Conservation (phyloP, 2,888 invertebrate genomes). For the Eristalinus sepulchralis region DNA sequence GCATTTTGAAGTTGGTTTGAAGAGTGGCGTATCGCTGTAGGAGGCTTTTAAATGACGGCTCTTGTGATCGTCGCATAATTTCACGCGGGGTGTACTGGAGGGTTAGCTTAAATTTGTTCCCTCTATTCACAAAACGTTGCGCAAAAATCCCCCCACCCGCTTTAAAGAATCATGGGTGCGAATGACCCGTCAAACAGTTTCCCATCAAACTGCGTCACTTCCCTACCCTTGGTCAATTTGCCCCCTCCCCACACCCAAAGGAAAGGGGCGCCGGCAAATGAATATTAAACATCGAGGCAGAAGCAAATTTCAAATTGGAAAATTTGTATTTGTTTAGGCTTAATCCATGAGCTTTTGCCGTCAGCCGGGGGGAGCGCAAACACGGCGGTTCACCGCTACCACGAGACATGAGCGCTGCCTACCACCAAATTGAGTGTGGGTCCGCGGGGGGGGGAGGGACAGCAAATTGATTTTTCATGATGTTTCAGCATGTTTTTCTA, state of each 20-base stretch:
- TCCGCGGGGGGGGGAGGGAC: not conserved
- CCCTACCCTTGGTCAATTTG: not conserved
- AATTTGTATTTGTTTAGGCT: slow-evolving; percentile 28
- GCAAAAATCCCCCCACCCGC: too few species aligned
- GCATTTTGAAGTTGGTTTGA: not conserved
- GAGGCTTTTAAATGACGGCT: not conserved
- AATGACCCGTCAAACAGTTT: too few species aligned
- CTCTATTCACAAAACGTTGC: too few species aligned
- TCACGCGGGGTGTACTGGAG: too few species aligned
- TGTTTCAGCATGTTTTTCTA: not conserved
- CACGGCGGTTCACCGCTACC: not conserved
- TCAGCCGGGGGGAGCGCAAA: not conserved
- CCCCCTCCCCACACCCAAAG: not conserved
- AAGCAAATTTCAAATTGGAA: slow-evolving; percentile 27
- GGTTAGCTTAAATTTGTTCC: too few species aligned
- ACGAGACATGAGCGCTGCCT: not conserved
- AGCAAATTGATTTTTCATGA: not conserved
- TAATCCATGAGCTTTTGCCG: slow-evolving; percentile 4
- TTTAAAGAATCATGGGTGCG: too few species aligned
- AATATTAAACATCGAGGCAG: slow-evolving; percentile 19
- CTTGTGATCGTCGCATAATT: not conserved
- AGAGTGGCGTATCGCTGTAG: not conserved
- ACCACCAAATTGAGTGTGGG: not conserved
- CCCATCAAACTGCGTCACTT: not conserved
- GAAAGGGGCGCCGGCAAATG: not conserved